phyloP scores from a whole-genome alignment of 2,888 invertebrate genomes.

The Diplazon laetatorius region DNA sequence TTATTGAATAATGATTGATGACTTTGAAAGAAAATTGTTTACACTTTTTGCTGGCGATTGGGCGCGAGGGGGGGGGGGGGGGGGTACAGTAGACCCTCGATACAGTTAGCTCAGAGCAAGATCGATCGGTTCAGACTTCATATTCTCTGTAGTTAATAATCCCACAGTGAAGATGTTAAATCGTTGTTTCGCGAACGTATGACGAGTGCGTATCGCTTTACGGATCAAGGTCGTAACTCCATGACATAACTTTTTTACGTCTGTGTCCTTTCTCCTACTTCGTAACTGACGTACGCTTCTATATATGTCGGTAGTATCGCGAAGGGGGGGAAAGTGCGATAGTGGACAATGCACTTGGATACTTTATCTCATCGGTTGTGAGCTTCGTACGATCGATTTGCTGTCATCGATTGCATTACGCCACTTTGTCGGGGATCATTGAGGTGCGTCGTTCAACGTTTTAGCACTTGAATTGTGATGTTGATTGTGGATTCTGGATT shows the following conservation, averaged over 20 bases:
- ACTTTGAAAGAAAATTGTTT: too few species aligned
- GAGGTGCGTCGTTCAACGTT: slow-evolving; percentile 33
- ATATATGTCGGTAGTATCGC: neutral
- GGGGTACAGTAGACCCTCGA: too few species aligned
- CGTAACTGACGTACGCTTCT: neutral
- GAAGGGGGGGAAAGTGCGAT: neutral
- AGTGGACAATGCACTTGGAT: slow-evolving; percentile 13
- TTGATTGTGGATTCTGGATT: too few species aligned
- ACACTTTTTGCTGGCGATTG: too few species aligned
- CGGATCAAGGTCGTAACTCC: slow-evolving; percentile 17
- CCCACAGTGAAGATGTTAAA: neutral
- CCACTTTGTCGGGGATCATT: too few species aligned
- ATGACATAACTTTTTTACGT: neutral
- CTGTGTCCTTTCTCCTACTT: neutral
- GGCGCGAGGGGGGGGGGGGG: too few species aligned
- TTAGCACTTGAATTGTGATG: neutral
- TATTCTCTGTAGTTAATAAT: too few species aligned
- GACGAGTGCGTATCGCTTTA: slow-evolving; percentile 20
- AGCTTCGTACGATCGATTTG: neutral
- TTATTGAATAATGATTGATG: too few species aligned
- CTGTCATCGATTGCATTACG: neutral
- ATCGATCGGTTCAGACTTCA: too few species aligned
- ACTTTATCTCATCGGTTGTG: neutral
- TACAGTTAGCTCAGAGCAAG: too few species aligned
- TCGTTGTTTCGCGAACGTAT: neutral